Evolutionary conservation across 2,888 invertebrate species (phyloP), one percentile per base, ranked within the genome.

Genomic region (Plebejus argus): DNA sequence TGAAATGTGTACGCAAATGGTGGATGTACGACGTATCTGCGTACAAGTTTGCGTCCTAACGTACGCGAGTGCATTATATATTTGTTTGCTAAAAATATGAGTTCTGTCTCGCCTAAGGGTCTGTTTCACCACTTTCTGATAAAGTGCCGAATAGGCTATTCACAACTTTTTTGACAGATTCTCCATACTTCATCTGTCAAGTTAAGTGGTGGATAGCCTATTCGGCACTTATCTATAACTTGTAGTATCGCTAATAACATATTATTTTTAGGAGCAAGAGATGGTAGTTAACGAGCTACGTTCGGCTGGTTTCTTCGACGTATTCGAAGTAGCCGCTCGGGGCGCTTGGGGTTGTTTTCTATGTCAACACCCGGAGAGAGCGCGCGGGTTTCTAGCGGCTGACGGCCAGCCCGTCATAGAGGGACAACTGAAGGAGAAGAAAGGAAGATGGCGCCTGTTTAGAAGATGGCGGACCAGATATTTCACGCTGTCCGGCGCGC

Each of bases 381-480:
- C 98, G 7, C 96, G 96, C 5, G 97, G 97, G 8, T 97, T 98
- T 89, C 94, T 98, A 61, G 95, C 96, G 81, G 96, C 96, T 79
- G 97, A 97, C 89, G 96, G 97, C 28, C 96, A 96, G 86, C 98
- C 98, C 58, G 97, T 98, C 83, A 98, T 98, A 82, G 98, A 98
- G 88, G 98, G 98, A 0, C 97, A 97, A 87, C 91, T 98, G 66
- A 98, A 98, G 89, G 98, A 98, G 93, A 98, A 98, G 91, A 98
- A 98, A 88, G 98, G 98, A 23, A 95, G 98, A 84, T 99, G 98
- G 98, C 95, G 98, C 83, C 95, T 99, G 81, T 98, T 99, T 90
- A 95, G 98, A 70, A 93, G 98, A 82, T 99, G 99, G 99, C 95
- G 98, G 82, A 99, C 98, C 6, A 93, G 99, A 81, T 98, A 99